Percentiles rank a stretch among this genome's conserved stretches.
Conservation (phyloP, 1,140 invertebrate genomes). For the Drosophila littoralis region DNA sequence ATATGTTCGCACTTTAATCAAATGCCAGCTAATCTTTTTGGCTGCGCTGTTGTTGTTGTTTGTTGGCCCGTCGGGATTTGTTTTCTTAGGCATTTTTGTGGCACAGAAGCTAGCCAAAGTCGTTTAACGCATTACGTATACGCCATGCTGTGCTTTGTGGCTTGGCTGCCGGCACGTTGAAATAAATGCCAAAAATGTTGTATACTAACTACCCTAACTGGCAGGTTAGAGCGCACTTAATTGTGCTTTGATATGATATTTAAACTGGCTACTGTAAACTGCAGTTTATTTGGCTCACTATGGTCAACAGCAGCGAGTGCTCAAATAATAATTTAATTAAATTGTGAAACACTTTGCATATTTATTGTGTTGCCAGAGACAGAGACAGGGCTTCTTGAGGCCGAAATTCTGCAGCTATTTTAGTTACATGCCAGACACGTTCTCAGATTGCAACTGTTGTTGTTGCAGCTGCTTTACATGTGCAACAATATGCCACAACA, state of each 20-base stretch:
- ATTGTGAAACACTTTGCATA: conserved; percentile 56
- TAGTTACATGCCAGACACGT: conserved; percentile 59
- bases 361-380: conserved; percentile 48
- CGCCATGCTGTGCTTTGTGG: conserved; percentile 20
- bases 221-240: conserved; percentile 46
- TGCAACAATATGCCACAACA: conserved; percentile 79
- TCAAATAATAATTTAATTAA: conserved; percentile 79
- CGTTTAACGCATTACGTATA: conserved; percentile 68
- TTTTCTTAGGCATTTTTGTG: conserved; percentile 39
- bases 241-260: conserved; percentile 55
- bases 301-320: conserved; percentile 30
- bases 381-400: conserved; percentile 26
- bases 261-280: conserved; percentile 51
- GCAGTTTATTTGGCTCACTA: conserved; percentile 28
- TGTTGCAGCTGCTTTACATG: conserved; percentile 55
- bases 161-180: neutral
- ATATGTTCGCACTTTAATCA: conserved; percentile 78
- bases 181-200: conserved; percentile 16
- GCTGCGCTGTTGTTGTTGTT: conserved; percentile 43
- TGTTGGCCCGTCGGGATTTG: conserved; percentile 41
- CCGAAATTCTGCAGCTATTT: conserved; percentile 3
- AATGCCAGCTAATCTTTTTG: conserved; percentile 70
- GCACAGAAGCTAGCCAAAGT: conserved; percentile 36
- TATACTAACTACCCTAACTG: conserved; percentile 25
- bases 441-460: conserved; percentile 44